Percentiles rank a stretch among this genome's conserved stretches.
Conservation (phyloP, 2,888 invertebrate genomes). For the Cordilura impudica region DNA sequence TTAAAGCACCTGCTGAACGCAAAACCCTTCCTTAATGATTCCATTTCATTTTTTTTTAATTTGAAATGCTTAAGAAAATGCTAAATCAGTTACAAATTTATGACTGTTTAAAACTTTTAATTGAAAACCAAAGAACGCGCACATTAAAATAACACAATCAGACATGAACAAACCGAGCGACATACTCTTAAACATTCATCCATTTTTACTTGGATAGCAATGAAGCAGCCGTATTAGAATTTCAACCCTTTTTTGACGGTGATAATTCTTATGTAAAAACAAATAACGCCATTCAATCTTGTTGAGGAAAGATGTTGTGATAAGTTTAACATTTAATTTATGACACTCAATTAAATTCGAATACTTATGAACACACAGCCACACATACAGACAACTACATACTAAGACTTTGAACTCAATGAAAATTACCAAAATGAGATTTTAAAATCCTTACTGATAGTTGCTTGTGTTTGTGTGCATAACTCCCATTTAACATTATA, state of each 20-base stretch:
- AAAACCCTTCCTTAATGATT: too few relatives aligned
- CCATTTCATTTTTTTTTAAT: too few relatives aligned
- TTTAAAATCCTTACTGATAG: constrained; percentile 49
- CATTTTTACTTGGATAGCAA: not conserved
- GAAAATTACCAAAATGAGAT: constrained; percentile 53
- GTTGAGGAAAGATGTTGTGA: constrained; percentile 41
- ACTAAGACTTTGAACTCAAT: constrained; percentile 45
- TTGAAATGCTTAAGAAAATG: too few relatives aligned
- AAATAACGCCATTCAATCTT: constrained; percentile 23
- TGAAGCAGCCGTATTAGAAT: not conserved
- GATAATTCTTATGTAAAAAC: constrained; percentile 22
- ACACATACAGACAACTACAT: not conserved
- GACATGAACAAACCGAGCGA: not conserved
- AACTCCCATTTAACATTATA: not conserved
- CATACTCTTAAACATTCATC: constrained; percentile 3
- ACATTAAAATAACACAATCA: constrained; percentile 60
- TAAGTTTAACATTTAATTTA: constrained; percentile 66
- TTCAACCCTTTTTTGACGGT: constrained; percentile 6
- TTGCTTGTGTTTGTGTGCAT: not conserved
- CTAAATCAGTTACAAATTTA: constrained; percentile 68
- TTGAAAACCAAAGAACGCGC: constrained; percentile 70
- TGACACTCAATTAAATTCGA: constrained; percentile 66
- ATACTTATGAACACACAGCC: constrained; percentile 27
- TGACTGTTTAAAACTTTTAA: constrained; percentile 73
- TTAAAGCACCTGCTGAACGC: too few relatives aligned